Base-by-base conservation (phyloP, 2,797 vertebrate species). In the Vultur gryphus region DNA sequence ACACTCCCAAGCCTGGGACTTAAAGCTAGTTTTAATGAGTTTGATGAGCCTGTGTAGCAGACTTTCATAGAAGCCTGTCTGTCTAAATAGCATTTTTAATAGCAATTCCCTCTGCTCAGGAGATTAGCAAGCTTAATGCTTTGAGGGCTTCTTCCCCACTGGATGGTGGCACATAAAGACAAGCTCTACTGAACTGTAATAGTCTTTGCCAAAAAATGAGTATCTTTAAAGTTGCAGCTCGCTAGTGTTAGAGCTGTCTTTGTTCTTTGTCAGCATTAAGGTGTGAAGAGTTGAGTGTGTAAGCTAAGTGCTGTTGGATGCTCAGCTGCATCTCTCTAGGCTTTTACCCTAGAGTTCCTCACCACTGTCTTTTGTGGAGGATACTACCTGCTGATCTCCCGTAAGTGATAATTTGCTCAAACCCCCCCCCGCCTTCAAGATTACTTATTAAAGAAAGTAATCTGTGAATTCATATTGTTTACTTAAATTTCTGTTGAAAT, bases 21-120 rank as follows among this genome's bases (percentile, higher is more conserved):
- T 90, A 87, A 72, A 95, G 92, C 89, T 94, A 46, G 51, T 62
- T 93, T 97, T 97, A 96, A 96, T 95, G 95, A 96, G 86, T 92
- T 79, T 95, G 96, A 93, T 96, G 93, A 93, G 88, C 73, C 95
- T 70, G 72, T 65, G 93, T 79, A 89, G 88, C 81, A 89, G 90
- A 43, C 92, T 94, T 94, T 55, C 91, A 51, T 49, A 71, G 91
- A 78, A 93, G 87, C 80, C 93, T 71, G 65, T 57, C 80, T 88
- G 83, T 87, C 90, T 89, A 48, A 96, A 41, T 3, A 94, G 90
- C 86, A 72, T 84, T 96, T 96, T 93, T 90, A 94, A 80, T 48
- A 84, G 87, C 61, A 64, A 57, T 90, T 96, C 95, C 77, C 93
- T 73, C 90, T 73, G 86, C 90, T 92, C 55, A 1, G 39, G 70